Conservation (phyloP, 1,140 invertebrate species). For the Streblospio benedicti region DNA sequence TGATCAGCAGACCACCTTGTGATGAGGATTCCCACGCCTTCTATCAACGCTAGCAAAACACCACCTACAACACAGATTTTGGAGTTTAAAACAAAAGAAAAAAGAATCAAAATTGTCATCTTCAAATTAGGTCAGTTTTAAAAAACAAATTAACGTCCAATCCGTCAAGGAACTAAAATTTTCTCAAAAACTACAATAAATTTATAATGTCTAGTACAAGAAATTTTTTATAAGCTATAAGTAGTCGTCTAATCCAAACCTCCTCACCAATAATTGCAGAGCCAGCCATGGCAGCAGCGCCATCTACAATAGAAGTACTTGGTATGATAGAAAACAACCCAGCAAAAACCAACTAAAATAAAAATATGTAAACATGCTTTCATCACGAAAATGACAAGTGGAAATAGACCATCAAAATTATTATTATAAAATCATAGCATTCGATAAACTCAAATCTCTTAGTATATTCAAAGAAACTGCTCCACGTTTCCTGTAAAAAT, state of each 20-base stretch:
- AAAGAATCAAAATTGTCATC: neutral
- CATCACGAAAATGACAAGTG: constrained; percentile 2
- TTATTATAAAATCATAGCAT: neutral
- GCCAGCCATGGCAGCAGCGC: constrained; percentile 80
- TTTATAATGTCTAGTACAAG: no score
- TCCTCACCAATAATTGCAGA: constrained; percentile 83
- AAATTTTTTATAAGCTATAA: no score
- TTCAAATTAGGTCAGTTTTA: neutral
- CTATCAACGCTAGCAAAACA: constrained; percentile 85
- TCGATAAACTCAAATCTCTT: neutral
- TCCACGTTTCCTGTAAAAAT: neutral
- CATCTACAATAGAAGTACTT: constrained; percentile 52
- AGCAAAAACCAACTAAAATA: constrained; percentile 21
- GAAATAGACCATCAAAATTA: neutral
- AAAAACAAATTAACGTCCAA: no score
- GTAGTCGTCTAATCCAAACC: no score
- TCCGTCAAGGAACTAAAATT: no score
- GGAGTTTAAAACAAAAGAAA: neutral
- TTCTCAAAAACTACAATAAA: no score
- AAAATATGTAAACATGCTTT: constrained; percentile 1
- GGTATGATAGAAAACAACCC: no score
- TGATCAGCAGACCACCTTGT: constrained; percentile 81
- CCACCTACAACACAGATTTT: constrained; percentile 51
- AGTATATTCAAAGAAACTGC: neutral
- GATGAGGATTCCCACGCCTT: constrained; percentile 89